Evolutionary conservation across 1,140 invertebrate genomes (phyloP), one percentile per base, ranked within the genome.

Genomic region (Trachymyrmex septentrionalis): DNA sequence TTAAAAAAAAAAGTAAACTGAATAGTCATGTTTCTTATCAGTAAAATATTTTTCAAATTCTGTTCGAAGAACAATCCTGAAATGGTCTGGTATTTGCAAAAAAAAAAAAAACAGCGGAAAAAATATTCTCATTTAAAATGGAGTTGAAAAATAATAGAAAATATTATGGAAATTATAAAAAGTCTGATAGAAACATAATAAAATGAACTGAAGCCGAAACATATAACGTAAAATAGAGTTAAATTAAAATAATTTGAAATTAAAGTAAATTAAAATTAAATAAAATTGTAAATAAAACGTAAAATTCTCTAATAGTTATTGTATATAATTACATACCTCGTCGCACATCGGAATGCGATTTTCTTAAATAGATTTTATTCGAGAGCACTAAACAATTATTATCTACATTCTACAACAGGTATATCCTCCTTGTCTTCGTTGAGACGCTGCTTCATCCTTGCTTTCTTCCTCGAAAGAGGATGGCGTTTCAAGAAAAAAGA

Each of bases 281-380:
- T 16, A 12, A 30, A 67, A 16, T 14, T 30, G 10, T n/a, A 16
- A 71, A 57, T 59, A 10, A 44, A 24, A 44, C 2, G 24, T 44
- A 27, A 64, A 63, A 30, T 48, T 48, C 19, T 16, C 2, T 12
- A 3, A 30, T 30, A 38, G 19, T 9, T 21, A 0, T 30, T 30
- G 3, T 38, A 2, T 38, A 24, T 19, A 55, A 69, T 55, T 38
- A 14, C n/a, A 44, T 57, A 38, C 9, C 27, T 12, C 27, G 27
- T 48, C 38, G 67, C 67, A 21, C 21, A 38, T 75, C 57, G 38
- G 73, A 6, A 44, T 55, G 55, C 38, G 61, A 73, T 69, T 64
- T 87, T 85, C 88, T 90, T 87, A 91, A 91, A 92, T 92, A 92
- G 86, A 92, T 92, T 93, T 93, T 92, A 91, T 92, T 92, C 89